A percentile compares a stretch with the other conserved stretches of the same genome.
phyloP scores from a whole-genome alignment of 2,888 invertebrate genomes.

The Caenorhabditis afra region DNA sequence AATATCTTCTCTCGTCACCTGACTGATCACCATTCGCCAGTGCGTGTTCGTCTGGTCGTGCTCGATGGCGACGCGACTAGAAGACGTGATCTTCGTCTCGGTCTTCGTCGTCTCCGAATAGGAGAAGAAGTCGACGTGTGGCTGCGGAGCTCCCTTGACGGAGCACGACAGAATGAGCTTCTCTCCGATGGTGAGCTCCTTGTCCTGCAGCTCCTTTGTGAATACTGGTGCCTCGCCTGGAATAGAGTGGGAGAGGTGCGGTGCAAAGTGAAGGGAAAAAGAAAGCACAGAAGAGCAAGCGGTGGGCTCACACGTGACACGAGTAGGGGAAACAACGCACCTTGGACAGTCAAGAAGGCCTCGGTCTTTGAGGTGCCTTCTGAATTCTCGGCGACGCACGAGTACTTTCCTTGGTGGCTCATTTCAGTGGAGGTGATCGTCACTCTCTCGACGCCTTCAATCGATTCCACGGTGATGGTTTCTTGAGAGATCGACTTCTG shows the following conservation, averaged over 20 bases:
- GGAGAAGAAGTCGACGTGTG: constrained; percentile 78
- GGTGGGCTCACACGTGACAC: constrained; percentile 32
- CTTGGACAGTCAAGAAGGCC: constrained; percentile 73
- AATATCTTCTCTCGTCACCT: constrained; percentile 60
- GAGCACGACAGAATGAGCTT: constrained; percentile 78
- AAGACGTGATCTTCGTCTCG: constrained; percentile 67
- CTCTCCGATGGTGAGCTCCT: constrained; percentile 73
- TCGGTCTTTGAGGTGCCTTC: constrained; percentile 76
- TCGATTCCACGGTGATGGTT: constrained; percentile 54
- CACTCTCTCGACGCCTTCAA: constrained; percentile 74
- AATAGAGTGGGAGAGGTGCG: constrained; percentile 14
- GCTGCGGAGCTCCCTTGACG: constrained; percentile 78
- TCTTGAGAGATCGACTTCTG: constrained; percentile 49
- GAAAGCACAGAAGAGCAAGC: constrained; percentile 1
- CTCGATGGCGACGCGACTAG: constrained; percentile 70
- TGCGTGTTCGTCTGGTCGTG: constrained; percentile 78
- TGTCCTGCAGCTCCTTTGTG: constrained; percentile 77
- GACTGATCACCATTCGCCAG: constrained; percentile 81
- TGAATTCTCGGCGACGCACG: constrained; percentile 78
- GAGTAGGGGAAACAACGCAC: constrained; percentile 59
- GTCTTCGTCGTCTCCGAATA: constrained; percentile 66
- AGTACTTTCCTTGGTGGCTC: constrained; percentile 71
- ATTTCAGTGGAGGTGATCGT: constrained; percentile 72
- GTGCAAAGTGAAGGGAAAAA: constrained; percentile 11
- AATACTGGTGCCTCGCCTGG: constrained; percentile 77